Percentiles rank a stretch among this genome's conserved stretches.
Conservation (phyloP, 2,113 vertebrate genomes). For the Odobenus rosmarus region DNA sequence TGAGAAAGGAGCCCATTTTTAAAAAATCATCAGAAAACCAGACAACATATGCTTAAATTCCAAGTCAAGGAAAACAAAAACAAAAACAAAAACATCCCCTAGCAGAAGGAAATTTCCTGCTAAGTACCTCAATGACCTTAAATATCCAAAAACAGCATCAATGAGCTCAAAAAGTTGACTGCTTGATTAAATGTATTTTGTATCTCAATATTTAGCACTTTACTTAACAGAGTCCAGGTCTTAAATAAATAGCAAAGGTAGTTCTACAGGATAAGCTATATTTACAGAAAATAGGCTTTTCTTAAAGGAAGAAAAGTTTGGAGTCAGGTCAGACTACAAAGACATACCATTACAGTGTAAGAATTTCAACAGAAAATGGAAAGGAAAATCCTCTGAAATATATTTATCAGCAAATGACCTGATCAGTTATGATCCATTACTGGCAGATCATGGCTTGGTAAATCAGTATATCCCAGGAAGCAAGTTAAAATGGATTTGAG, state of each 20-base stretch:
- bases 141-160: background rate
- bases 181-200: background rate
- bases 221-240: background rate
- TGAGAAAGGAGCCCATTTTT: background rate
- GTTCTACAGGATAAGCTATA: slow-evolving; percentile 38
- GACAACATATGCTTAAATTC: background rate
- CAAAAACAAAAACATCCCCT: background rate
- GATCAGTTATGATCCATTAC: slow-evolving; percentile 84
- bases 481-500: slow-evolving; percentile 85
- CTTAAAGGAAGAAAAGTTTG: slow-evolving; percentile 67
- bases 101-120: background rate
- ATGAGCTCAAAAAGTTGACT: background rate
- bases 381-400: slow-evolving; percentile 86
- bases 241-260: slow-evolving; percentile 70
- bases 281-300: slow-evolving; percentile 62
- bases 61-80: background rate
- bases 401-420: slow-evolving; percentile 87
- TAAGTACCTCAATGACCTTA: background rate
- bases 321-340: slow-evolving; percentile 76
- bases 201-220: slow-evolving; percentile 23
- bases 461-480: slow-evolving; percentile 79
- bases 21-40: background rate
- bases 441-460: slow-evolving; percentile 78
- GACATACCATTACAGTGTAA: slow-evolving; percentile 82
- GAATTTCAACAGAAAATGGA: slow-evolving; percentile 83